Conservation (phyloP, 2,797 vertebrate species). For the Myripristis murdjan region DNA sequence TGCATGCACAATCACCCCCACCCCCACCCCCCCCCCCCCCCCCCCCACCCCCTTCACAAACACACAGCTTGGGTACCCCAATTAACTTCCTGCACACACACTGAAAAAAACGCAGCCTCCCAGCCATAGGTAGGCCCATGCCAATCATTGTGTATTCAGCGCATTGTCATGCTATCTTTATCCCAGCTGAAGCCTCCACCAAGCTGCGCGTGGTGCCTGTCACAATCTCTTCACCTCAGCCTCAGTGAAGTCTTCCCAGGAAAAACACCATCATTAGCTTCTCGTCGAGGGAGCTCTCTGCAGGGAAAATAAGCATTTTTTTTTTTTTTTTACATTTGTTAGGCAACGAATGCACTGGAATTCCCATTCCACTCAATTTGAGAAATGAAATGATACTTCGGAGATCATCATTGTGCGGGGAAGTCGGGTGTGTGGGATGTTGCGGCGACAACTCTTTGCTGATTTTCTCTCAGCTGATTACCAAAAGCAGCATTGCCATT, state of each 20-base stretch:
- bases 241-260: conserved; percentile 54
- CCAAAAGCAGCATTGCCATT: conserved; percentile 34
- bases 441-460: conserved; percentile 25
- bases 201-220: conserved; percentile 35
- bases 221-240: conserved; percentile 58
- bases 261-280: conserved; percentile 61
- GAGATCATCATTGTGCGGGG: conserved; percentile 35
- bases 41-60: not conserved
- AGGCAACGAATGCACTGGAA: conserved; percentile 31
- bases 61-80: conserved; percentile 21
- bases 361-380: conserved; percentile 60
- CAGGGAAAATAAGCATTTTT: conserved; percentile 18
- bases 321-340: conserved; percentile 56
- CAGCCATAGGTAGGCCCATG: conserved; percentile 10
- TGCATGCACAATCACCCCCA: conserved; percentile 13
- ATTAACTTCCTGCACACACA: conserved; percentile 28
- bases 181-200: conserved; percentile 50
- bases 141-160: conserved; percentile 36
- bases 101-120: conserved; percentile 3
- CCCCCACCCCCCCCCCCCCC: not conserved
- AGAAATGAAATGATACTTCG: conserved; percentile 45
- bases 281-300: conserved; percentile 40
- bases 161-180: conserved; percentile 45
- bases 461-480: conserved; percentile 56
- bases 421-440: conserved; percentile 35